These are phyloP conservation scores for Bombus sibiricus DNA, from an alignment of 1,140 invertebrate species.

Conservation along the genomic window DNA sequence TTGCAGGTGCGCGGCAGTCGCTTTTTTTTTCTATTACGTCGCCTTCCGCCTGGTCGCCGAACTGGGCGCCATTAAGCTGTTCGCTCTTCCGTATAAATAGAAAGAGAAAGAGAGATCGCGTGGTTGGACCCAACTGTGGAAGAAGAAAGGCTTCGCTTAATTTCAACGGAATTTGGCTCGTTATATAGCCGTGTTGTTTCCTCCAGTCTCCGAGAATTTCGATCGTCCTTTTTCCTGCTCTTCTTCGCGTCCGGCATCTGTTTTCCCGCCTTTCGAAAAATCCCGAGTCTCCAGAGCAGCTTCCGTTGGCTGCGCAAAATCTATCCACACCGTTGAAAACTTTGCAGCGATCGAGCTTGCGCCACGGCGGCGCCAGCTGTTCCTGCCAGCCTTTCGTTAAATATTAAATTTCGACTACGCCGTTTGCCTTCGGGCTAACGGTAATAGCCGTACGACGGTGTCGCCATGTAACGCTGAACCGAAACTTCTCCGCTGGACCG, in stretches of 20 bases:
- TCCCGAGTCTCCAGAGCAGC: too few relatives aligned
- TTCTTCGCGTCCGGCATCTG: neutral
- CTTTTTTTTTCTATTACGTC: conserved; percentile 75
- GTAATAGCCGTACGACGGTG: conserved; percentile 31
- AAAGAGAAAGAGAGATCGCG: conserved; percentile 57
- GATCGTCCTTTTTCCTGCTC: too few relatives aligned
- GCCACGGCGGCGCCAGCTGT: conserved; percentile 43
- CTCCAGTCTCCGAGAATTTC: neutral
- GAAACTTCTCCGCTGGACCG: neutral
- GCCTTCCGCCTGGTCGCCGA: conserved; percentile 75
- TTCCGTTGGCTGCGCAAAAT: neutral
- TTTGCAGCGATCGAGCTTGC: neutral
- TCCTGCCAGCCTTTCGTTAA: conserved; percentile 48
- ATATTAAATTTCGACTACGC: conserved; percentile 56
- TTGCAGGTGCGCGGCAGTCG: conserved; percentile 40
- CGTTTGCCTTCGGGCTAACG: conserved; percentile 18
- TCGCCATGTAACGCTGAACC: too few relatives aligned
- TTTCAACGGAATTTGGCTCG: conserved; percentile 56
- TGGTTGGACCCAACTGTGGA: conserved; percentile 24
- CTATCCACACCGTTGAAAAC: neutral
- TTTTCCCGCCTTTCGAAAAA: neutral
- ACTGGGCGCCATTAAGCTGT: conserved; percentile 78
- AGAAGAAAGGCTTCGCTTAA: conserved; percentile 59
- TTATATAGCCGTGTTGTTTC: conserved; percentile 23
- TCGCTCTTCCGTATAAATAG: conserved; percentile 76